These are phyloP conservation scores for Agrilus planipennis DNA, from an alignment of 1,140 invertebrate species.

Conservation along the genomic window DNA sequence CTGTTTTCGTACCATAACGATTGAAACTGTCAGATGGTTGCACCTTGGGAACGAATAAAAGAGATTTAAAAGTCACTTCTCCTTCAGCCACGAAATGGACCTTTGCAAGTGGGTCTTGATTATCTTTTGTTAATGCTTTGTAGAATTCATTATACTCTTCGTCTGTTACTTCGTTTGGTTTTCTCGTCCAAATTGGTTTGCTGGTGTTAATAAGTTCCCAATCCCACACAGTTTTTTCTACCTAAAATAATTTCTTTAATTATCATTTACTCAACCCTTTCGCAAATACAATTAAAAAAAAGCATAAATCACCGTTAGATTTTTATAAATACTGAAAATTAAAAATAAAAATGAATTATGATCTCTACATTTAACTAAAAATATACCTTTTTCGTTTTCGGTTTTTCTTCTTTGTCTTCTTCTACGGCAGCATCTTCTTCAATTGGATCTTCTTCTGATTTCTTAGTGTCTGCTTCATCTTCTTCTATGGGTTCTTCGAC, in stretches of 20 bases:
- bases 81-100: constrained; percentile 98
- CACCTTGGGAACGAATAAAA: constrained; percentile 82
- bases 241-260: constrained; percentile 8
- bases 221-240: constrained; percentile 94
- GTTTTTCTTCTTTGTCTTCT: constrained; percentile 66
- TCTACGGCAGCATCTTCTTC: constrained; percentile 40
- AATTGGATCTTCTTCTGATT: constrained; percentile 14
- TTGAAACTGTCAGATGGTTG: constrained; percentile 91
- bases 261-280: too few species aligned
- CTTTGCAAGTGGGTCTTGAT: constrained; percentile 72
- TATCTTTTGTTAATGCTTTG: constrained; percentile 85
- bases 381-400: constrained; percentile 79
- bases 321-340: too few species aligned
- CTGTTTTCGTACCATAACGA: constrained; percentile 85
- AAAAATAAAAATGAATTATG: too few species aligned
- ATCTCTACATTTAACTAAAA: neutral
- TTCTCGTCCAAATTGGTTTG: constrained; percentile 96
- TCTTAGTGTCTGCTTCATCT: constrained; percentile 34
- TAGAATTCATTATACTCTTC: constrained; percentile 92
- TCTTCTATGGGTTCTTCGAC: constrained; percentile 61
- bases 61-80: constrained; percentile 95
- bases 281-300: too few species aligned
- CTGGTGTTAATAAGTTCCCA: constrained; percentile 95
- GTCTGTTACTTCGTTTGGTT: constrained; percentile 73
- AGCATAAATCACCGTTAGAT: too few species aligned